Base-by-base conservation (phyloP, 2,888 invertebrate genomes). In the Tinea semifulvella region DNA sequence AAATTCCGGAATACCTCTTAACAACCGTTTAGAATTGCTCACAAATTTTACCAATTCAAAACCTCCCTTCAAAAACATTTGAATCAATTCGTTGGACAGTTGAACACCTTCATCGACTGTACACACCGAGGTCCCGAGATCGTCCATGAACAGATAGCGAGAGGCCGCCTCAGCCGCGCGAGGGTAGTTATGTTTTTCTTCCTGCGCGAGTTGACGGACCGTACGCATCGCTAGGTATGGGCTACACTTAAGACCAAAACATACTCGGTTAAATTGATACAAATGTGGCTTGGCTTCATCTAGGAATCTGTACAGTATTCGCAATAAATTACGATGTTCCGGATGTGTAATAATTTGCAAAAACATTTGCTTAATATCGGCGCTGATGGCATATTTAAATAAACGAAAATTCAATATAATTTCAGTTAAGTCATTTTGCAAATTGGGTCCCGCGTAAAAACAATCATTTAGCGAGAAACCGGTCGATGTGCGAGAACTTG, bases 391-490 rank as follows among this genome's bases (percentile, higher is more conserved):
- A 3, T 25, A 11, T 6, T 31, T 6, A 18, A 43, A 36, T 11
- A 46, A 19, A 6, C 42, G 42, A 43, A 46, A 46, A 13, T 42
- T 36, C 11, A 43, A 36, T 8, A 43, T 2, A 14, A 43, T 28
- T 2, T 27, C 2, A 28, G 16, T 43, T 25, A 43, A 36, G 18
- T 42, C 22, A 1, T 8, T 10, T 20, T 46, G 43, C 18, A 46
- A 18, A 42, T 52, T 52, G 4, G 48, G 48, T 2, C 50, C 52
- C 10, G 28, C 26, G 44, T 50, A 48, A 4, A 52, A 18, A 10
- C 50, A 14, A 17, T 51, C 48, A 27, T 49, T 51, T 2, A 49
- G 40, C 18, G 48, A 49, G 11, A 44, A 7, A 3, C 47, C 48
- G 17, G 49, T 22, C 7, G 31, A 27, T 1, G 47, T 35, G 3